A percentile compares a stretch with the other conserved stretches of the same genome.
Conservation (phyloP, 2,888 invertebrate species). For the Cataglyphis albicans region DNA sequence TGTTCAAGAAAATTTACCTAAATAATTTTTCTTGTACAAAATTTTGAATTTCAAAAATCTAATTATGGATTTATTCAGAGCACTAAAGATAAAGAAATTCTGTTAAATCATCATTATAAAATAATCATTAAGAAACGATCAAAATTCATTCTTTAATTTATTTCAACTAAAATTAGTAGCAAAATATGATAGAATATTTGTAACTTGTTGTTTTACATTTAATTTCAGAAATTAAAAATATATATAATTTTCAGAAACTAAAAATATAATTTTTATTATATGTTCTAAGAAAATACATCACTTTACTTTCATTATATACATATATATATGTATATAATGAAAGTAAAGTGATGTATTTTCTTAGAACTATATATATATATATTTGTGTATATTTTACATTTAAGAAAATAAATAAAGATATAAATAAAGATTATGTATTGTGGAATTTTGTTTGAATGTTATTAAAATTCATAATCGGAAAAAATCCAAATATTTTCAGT, state of each 20-base stretch:
- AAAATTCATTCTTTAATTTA: neutral
- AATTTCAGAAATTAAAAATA: neutral
- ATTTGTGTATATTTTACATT: neutral
- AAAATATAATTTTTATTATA: slow-evolving; percentile 22
- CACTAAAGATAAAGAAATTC: neutral
- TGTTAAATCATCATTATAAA: neutral
- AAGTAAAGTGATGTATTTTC: too few relatives aligned
- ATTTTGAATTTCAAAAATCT: neutral
- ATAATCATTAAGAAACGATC: neutral
- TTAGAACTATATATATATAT: neutral
- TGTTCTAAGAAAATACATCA: neutral
- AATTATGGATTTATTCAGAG: neutral
- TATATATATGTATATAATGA: too few relatives aligned
- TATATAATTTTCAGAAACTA: too few relatives aligned
- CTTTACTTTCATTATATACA: neutral
- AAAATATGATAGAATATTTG: slow-evolving; percentile 1
- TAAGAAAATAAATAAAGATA: neutral
- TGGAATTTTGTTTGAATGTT: neutral
- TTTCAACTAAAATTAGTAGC: neutral
- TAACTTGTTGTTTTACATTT: neutral
- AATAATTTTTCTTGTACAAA: neutral
- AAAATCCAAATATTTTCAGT: neutral
- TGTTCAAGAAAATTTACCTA: neutral
- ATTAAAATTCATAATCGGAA: neutral
- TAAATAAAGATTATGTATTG: neutral